Conservation (phyloP, 1,140 invertebrate genomes). For the Frieseomelitta varia region DNA sequence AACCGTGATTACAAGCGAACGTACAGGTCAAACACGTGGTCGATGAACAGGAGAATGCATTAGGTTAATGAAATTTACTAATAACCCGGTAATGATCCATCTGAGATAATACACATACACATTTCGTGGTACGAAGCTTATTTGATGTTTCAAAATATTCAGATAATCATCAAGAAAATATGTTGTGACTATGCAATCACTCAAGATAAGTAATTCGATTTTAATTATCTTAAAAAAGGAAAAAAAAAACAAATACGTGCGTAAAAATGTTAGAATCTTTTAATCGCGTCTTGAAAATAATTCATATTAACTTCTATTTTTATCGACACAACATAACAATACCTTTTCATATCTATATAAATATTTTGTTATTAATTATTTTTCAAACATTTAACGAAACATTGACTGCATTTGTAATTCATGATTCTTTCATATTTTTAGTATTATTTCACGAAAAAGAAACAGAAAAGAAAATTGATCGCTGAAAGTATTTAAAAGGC, state of each 20-base stretch:
- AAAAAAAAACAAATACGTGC: background rate
- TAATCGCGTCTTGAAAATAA: background rate
- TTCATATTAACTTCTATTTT: background rate
- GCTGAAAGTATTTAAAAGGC: background rate
- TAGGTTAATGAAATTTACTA: conserved; percentile 40
- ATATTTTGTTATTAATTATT: too few relatives aligned
- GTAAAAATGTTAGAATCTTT: background rate
- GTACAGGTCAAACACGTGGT: background rate
- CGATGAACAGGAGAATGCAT: background rate
- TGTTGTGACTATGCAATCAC: too few relatives aligned
- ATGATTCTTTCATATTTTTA: too few relatives aligned
- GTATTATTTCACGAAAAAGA: background rate
- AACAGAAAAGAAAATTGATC: background rate
- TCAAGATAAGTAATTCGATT: background rate
- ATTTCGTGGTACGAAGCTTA: background rate
- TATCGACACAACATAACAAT: too few relatives aligned
- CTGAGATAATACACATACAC: background rate
- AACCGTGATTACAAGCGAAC: too few relatives aligned
- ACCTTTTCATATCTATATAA: too few relatives aligned
- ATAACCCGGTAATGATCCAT: conserved; percentile 2
- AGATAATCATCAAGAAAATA: background rate
- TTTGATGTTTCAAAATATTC: background rate
- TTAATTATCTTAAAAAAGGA: background rate
- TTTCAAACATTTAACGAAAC: too few relatives aligned
- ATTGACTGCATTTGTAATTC: background rate